These are phyloP conservation scores for Gambelia wislizenii DNA, from an alignment of 2,797 vertebrate species.

Conservation along the genomic window DNA sequence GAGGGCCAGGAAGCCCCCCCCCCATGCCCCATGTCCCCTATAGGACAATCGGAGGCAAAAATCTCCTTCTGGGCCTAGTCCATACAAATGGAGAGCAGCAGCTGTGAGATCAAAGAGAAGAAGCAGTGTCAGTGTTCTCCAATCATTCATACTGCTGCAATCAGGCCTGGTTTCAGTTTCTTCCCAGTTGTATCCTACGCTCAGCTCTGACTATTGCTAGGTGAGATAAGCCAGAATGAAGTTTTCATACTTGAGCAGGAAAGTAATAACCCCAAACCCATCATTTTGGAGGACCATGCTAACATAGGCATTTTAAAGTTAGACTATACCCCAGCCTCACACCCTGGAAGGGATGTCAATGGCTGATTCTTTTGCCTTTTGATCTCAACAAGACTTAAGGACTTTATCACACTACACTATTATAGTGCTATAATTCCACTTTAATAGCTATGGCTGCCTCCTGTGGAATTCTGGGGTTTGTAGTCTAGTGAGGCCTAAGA, in stretches of 20 bases:
- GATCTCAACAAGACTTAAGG: background rate
- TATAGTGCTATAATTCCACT: no score
- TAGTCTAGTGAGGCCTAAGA: no score
- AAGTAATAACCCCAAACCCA: background rate
- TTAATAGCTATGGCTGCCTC: no score
- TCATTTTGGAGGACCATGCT: background rate
- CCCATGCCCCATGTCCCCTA: no score
- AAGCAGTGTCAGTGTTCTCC: background rate
- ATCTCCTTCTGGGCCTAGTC: no score
- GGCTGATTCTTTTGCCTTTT: background rate
- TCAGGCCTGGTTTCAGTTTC: background rate
- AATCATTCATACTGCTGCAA: background rate
- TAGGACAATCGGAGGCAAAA: no score
- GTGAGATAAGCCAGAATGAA: background rate
- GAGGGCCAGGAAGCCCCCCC: no score
- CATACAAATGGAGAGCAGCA: background rate
- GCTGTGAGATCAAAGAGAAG: background rate
- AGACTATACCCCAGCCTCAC: background rate
- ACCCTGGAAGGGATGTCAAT: background rate
- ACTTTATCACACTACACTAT: no score
- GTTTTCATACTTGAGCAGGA: background rate
- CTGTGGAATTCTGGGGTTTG: no score
- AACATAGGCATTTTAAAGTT: background rate
- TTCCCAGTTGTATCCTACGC: background rate
- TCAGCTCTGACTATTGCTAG: background rate